Evolutionary conservation across 2,888 invertebrate genomes (phyloP).

Genomic region (Diarsia dahlii): DNA sequence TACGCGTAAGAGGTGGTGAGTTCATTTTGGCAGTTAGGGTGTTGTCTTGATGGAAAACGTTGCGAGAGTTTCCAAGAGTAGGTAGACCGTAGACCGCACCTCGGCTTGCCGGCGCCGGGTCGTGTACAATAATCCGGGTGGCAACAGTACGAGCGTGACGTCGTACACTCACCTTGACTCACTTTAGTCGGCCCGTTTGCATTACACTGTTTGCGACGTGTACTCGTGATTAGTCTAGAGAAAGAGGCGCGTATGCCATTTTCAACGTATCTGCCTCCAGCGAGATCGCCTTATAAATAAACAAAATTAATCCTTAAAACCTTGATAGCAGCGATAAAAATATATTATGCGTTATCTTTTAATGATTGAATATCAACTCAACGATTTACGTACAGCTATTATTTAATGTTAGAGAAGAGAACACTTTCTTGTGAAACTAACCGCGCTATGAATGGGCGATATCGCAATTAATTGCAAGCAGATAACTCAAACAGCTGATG

Average conservation of each 20-base stretch:
- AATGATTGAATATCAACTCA: slow-evolving; percentile 2
- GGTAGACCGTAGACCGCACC: slow-evolving; percentile 79
- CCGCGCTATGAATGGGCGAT: slow-evolving; percentile 80
- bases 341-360: background rate
- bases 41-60: slow-evolving; percentile 69
- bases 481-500: slow-evolving; percentile 87
- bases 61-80: slow-evolving; percentile 73
- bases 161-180: slow-evolving; percentile 88
- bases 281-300: slow-evolving; percentile 19
- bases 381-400: slow-evolving; percentile 23
- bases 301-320: background rate
- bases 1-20: slow-evolving; percentile 49
- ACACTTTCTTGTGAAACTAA: slow-evolving; percentile 77
- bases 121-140: slow-evolving; percentile 83
- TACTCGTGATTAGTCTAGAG: slow-evolving; percentile 81
- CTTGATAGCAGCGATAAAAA: slow-evolving; percentile 8
- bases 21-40: slow-evolving; percentile 62
- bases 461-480: slow-evolving; percentile 81
- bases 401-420: slow-evolving; percentile 63
- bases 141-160: slow-evolving; percentile 84
- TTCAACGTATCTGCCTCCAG: slow-evolving; percentile 4
- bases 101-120: slow-evolving; percentile 78
- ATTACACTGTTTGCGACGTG: slow-evolving; percentile 80
- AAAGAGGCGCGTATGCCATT: slow-evolving; percentile 68
- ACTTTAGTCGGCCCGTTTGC: slow-evolving; percentile 86